phyloP scores from a whole-genome alignment of 2,888 invertebrate species.

The Hermaeophaga mercurialis region DNA sequence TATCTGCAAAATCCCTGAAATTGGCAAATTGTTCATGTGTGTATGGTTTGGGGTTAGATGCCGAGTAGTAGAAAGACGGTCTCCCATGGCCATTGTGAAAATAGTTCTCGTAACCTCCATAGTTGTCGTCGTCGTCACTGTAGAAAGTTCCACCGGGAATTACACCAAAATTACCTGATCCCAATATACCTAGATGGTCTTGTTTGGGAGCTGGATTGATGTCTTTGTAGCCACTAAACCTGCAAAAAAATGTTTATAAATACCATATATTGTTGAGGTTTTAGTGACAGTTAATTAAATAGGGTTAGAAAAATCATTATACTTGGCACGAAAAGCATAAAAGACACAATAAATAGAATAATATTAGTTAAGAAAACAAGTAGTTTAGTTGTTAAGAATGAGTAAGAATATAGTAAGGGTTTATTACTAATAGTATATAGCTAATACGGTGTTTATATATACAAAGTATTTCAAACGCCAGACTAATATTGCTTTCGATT shows the following conservation, averaged over 20 bases:
- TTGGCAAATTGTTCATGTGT: conserved; percentile 86
- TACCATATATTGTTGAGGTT: no score
- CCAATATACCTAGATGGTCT: conserved; percentile 59
- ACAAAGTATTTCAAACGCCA: no score
- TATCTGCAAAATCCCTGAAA: conserved; percentile 89
- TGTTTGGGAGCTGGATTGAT: conserved; percentile 14
- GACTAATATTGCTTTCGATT: no score
- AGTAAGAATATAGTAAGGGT: no score
- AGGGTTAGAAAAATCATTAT: no score
- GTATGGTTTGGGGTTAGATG: conserved; percentile 67
- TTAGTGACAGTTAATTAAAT: no score
- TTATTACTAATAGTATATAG: no score
- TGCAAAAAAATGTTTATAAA: neutral
- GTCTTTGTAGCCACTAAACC: conserved; percentile 53
- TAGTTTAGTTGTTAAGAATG: no score
- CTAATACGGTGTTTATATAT: no score
- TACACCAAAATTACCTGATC: conserved; percentile 87
- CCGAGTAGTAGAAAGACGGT: conserved; percentile 62
- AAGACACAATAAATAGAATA: no score
- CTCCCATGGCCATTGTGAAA: conserved; percentile 76
- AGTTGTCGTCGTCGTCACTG: conserved; percentile 71
- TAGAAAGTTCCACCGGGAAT: conserved; percentile 87
- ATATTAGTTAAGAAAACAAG: no score
- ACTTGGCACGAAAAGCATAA: no score
- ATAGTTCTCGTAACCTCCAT: conserved; percentile 60